Evolutionary conservation across 92 coral and sea anemone species (phyloP).

Genomic region (Palythoa caribaeorum): DNA sequence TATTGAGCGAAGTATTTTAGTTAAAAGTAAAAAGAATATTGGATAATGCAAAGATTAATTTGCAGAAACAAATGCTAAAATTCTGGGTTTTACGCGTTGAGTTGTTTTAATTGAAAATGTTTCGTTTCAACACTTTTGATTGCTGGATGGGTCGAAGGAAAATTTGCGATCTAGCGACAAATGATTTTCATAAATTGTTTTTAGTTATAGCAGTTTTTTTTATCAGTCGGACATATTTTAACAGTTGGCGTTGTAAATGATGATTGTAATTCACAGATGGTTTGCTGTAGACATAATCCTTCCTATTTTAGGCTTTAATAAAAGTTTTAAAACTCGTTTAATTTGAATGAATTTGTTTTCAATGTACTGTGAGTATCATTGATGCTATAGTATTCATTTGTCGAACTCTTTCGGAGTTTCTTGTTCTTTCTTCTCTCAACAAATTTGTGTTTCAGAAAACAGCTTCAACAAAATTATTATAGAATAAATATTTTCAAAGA

Average conservation of each 20-base stretch:
- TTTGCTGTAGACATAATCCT: conserved; percentile 6
- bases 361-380: conserved; percentile 3
- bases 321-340: conserved; percentile 54
- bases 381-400: not conserved
- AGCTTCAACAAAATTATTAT: not conserved
- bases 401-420: not conserved
- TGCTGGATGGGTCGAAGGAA: not conserved
- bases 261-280: conserved; percentile 27
- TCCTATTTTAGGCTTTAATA: conserved; percentile 28
- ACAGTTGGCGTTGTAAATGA: conserved; percentile 9
- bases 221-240: conserved; percentile 33
- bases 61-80: not conserved
- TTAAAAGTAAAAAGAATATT: not conserved
- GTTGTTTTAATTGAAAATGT: conserved; percentile 31
- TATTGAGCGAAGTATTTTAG: not conserved
- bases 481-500: conserved; percentile 19
- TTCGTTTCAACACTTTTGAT: conserved; percentile 17
- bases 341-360: conserved; percentile 23
- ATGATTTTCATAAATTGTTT: not conserved
- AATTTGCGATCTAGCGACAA: conserved; percentile 31
- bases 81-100: conserved; percentile 27
- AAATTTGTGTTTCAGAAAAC: conserved; percentile 8
- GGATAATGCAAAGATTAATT: not conserved
- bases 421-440: not conserved
- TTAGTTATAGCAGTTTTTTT: not conserved